Evolutionary conservation across 2,797 vertebrate species (phyloP), one percentile per base, ranked within the genome.

Genomic region (Syngnathus acus): DNA sequence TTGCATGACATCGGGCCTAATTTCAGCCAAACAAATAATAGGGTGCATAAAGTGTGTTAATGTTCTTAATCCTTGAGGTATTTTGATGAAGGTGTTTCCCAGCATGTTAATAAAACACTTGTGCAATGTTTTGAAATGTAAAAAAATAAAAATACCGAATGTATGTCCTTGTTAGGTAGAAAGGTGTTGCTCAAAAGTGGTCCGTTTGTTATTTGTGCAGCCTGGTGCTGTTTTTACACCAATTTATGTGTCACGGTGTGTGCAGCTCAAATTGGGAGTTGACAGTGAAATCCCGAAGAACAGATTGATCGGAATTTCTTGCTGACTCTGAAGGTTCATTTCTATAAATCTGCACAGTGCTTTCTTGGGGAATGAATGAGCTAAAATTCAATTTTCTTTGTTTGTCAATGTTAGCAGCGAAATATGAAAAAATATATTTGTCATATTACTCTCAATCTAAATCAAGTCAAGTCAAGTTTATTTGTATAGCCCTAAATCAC

Each of bases 231-330:
- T 10, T 58, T 4, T 58, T 38, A 59, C 9, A 59, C 16, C 9
- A n/a, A 19, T 19, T 17, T 13, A 59, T 37, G 4, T 39, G 57
- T 17, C 57, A 19, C 1, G 37, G 3, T 59, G 14, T 9, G 32
- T 58, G 55, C 32, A 17, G 57, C 57, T 59, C 57, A 39, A 59
- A 38, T 38, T 32, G 9, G 14, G 57, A 19, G 16, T 38, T 59
- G 17, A 59, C 26, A 57, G 19, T n/a, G 57, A n/a, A 40, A 60
- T 42, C 39, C 9, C 42, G 10, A 42, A 40, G 42, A 40, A 60
- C 40, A 42, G 58, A 60, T 60, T 60, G 58, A 60, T 40, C 9
- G 38, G 58, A 21, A 38, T 40, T 60, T 40, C 11, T 60, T 60
- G 19, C 39, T 40, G 9, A 32, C 19, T 11, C 38, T 21, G 6